Evolutionary conservation across 1,140 invertebrate species (phyloP).

Genomic region (Hermetia illucens): DNA sequence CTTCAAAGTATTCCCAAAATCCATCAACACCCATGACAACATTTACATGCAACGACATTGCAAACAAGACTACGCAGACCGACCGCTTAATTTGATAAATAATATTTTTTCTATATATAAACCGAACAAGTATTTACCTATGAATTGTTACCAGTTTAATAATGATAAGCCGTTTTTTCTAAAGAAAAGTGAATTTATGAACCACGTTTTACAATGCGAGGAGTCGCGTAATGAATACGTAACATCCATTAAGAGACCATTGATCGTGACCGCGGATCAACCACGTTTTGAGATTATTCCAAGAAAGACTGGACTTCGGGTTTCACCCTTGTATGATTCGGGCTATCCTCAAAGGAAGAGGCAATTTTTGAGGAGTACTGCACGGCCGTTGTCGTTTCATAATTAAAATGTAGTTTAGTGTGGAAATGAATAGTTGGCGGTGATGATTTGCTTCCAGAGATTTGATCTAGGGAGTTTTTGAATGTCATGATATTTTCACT

Average conservation of each 20-base stretch:
- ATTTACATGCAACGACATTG: no score
- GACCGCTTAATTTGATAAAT: conserved; percentile 30
- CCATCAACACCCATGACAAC: no score
- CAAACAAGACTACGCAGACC: no score
- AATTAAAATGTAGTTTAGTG: no score
- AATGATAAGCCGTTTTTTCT: conserved; percentile 27
- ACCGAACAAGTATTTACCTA: conserved; percentile 28
- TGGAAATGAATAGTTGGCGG: no score
- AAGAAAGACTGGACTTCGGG: conserved; percentile 34
- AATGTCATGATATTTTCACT: neutral
- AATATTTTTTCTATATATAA: conserved; percentile 33
- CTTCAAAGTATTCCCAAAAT: no score
- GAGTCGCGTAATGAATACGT: conserved; percentile 24
- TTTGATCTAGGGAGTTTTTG: conserved; percentile 11
- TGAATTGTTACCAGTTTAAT: conserved; percentile 26
- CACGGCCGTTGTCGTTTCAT: conserved; percentile 27
- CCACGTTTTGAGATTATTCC: conserved; percentile 37
- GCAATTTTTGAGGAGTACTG: conserved; percentile 25
- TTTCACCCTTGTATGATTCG: conserved; percentile 32
- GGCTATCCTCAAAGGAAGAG: conserved; percentile 19
- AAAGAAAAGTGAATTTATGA: conserved; percentile 32
- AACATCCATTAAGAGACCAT: conserved; percentile 34
- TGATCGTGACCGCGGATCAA: conserved; percentile 30
- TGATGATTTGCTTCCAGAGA: conserved; percentile 32
- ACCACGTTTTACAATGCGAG: conserved; percentile 19